phyloP scores from a whole-genome alignment of 1,140 invertebrate genomes.

The Mamestra configurata region DNA sequence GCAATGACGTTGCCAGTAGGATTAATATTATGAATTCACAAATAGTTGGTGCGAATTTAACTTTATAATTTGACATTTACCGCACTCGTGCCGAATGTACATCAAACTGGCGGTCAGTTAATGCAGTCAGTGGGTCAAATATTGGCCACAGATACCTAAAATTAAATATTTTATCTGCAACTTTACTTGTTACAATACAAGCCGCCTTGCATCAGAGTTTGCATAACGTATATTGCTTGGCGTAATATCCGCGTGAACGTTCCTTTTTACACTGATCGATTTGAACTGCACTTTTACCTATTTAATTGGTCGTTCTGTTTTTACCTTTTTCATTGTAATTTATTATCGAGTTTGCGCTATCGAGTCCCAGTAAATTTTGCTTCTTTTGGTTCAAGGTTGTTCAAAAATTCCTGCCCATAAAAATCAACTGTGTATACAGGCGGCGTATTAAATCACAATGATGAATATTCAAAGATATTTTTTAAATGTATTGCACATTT shows the following conservation, averaged over 20 bases:
- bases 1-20: background rate
- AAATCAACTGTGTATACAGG: background rate
- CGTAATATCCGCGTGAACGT: constrained; percentile 57
- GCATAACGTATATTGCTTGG: constrained; percentile 66
- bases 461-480: background rate
- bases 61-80: constrained; percentile 45
- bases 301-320: background rate
- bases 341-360: background rate
- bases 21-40: constrained; percentile 21
- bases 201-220: constrained; percentile 76
- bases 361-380: background rate
- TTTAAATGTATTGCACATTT: no score
- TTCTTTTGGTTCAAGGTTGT: background rate
- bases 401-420: background rate
- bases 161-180: constrained; percentile 72
- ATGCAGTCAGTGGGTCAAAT: constrained; percentile 72
- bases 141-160: constrained; percentile 65
- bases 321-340: background rate
- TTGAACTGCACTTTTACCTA: constrained; percentile 34
- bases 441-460: background rate
- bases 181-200: constrained; percentile 69
- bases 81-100: constrained; percentile 25
- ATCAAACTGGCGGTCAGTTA: constrained; percentile 35
- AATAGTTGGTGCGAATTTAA: constrained; percentile 1
- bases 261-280: constrained; percentile 53